A percentile compares a stretch with the other conserved stretches of the same genome.
These are phyloP conservation scores for Cryptomyrus ogoouensis DNA, from an alignment of 2,113 vertebrate genomes.

Conservation along the genomic window DNA sequence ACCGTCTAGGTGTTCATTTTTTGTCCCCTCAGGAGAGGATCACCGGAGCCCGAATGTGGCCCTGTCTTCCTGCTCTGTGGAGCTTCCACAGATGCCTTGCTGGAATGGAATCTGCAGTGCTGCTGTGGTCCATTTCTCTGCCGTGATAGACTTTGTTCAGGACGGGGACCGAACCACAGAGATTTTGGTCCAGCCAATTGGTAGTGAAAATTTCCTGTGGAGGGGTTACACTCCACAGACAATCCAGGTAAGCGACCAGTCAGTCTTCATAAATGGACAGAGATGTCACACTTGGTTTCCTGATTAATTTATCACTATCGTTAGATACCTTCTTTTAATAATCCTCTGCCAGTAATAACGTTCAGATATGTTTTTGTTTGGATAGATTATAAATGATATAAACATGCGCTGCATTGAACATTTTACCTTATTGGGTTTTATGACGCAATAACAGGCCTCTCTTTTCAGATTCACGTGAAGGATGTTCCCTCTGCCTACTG, in stretches of 20 bases:
- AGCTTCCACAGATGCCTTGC: slow-evolving; percentile 62
- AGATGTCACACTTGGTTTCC: background rate
- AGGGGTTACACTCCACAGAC: slow-evolving; percentile 68
- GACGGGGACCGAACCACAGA: slow-evolving; percentile 69
- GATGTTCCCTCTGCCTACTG: slow-evolving; percentile 75
- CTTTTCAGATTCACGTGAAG: slow-evolving; percentile 69
- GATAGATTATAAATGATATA: background rate
- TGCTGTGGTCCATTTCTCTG: slow-evolving; percentile 62
- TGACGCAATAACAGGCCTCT: background rate
- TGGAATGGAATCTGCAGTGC: slow-evolving; percentile 59
- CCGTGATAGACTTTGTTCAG: slow-evolving; percentile 66
- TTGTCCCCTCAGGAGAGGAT: slow-evolving; percentile 37
- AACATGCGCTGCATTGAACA: background rate
- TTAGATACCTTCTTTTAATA: background rate
- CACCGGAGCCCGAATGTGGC: slow-evolving; percentile 64
- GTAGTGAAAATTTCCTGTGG: slow-evolving; percentile 72
- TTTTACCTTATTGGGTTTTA: background rate
- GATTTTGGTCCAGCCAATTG: slow-evolving; percentile 60
- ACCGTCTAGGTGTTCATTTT: background rate
- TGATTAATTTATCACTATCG: background rate
- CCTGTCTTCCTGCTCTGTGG: slow-evolving; percentile 75
- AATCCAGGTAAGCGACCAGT: slow-evolving; percentile 55
- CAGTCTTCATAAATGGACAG: background rate
- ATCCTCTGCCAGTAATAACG: background rate
- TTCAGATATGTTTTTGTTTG: background rate